Evolutionary conservation across 2,113 vertebrate genomes (phyloP), one percentile per base, ranked within the genome.

Genomic region (Calidris pugnax): DNA sequence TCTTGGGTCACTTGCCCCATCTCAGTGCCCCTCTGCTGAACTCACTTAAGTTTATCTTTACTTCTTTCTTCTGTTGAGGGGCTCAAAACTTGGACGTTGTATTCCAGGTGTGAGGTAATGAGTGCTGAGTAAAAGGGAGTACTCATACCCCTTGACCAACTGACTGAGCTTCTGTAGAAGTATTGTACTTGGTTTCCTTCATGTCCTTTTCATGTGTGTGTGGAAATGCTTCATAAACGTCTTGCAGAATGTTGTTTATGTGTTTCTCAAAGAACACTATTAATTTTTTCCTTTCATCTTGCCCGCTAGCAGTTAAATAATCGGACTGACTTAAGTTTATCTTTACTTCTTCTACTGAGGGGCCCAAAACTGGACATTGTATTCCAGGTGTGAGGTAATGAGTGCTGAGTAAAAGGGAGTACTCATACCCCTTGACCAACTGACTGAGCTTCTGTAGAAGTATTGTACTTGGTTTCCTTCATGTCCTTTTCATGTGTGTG

Each of bases 1-100:
- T 51, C 47, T 41, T 27, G n/a, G 22, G 41, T 37, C 22, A 19
- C 47, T 67, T 63, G 7, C 7, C 43, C 11, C 12, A 32, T 23
- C 39, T 47, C 6, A 1, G 13, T 56, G 15, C n/a, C 7, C 10
- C 22, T 91, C 20, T 1, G 1, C 3, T 41, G 22, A 11, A 7
- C 20, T 73, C 48, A 11, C 10, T 73, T 37, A 48, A 71, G 19
- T 72, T 78, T 75, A 28, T 73, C 5, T 68, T 50, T 50, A 28
- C 41, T n/a, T 75, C 16, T 59, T 92, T 83, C 33, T 56, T 60
- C 51, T 55, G 11, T 3, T 3, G 23, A 47, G 50, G 33, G 33
- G 21, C 30, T 51, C 15, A 15, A 35, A 87, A 24, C 48, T 55
- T 55, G 39, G 51, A 6, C 1, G 1, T 74, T 11, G 1, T 74